A percentile compares a stretch with the other conserved stretches of the same genome.
Evolutionary conservation across 2,797 vertebrate genomes (phyloP).

Genomic region (Synaphobranchus kaupii): DNA sequence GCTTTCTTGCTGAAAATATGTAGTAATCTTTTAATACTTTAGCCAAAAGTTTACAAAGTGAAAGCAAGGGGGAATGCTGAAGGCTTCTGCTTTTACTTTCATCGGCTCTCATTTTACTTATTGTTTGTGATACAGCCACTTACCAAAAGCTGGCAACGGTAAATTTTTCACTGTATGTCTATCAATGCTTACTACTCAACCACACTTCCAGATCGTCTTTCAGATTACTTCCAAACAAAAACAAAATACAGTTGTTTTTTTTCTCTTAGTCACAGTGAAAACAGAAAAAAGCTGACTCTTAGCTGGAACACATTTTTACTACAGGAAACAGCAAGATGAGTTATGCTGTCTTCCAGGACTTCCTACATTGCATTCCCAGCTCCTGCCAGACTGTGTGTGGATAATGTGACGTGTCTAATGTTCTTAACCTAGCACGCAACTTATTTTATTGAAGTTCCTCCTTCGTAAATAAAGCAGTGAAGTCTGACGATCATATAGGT

Average conservation of each 20-base stretch:
- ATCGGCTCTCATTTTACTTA: background rate
- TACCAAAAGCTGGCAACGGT: background rate
- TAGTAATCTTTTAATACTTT: background rate
- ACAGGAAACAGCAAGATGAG: constrained; percentile 10
- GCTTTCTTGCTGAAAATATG: constrained; percentile 36
- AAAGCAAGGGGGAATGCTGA: background rate
- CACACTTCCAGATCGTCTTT: background rate
- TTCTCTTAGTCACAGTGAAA: background rate
- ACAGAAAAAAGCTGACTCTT: background rate
- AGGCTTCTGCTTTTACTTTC: background rate
- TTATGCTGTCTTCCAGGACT: background rate
- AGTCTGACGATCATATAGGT: background rate
- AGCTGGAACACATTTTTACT: background rate
- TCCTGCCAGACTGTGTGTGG: background rate
- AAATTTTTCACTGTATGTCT: background rate
- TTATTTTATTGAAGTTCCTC: background rate
- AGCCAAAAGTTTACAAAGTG: background rate
- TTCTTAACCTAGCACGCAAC: background rate
- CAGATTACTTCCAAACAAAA: background rate
- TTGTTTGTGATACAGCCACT: background rate
- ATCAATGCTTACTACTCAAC: background rate
- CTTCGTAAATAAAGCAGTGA: background rate
- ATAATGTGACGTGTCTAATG: background rate
- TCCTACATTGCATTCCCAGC: constrained; percentile 3
- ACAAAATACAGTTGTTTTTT: background rate